Conservation (phyloP, 2,888 invertebrate species). For the Chrysotoxum bicinctum region DNA sequence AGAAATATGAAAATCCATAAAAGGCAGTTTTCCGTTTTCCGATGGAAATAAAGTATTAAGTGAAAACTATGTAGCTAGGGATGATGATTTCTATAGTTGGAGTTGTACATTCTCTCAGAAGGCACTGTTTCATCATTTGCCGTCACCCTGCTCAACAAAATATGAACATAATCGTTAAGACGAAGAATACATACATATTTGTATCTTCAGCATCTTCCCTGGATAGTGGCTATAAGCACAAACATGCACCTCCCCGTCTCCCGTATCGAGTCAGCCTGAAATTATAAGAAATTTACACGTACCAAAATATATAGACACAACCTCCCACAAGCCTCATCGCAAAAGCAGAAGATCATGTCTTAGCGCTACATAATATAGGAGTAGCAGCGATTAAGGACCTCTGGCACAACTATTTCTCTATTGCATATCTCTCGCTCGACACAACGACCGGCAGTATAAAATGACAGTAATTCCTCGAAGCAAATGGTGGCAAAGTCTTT, state of each 20-base stretch:
- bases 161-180: constrained; percentile 44
- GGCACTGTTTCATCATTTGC: constrained; percentile 7
- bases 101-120: background rate
- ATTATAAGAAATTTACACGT: background rate
- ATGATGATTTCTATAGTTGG: background rate
- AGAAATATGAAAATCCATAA: constrained; percentile 65
- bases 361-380: background rate
- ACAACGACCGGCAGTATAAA: constrained; percentile 46
- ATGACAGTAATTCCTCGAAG: constrained; percentile 67
- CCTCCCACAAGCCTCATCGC: background rate
- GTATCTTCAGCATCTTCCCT: constrained; percentile 21
- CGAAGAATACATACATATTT: constrained; percentile 49
- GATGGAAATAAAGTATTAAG: constrained; percentile 35
- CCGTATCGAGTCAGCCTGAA: background rate
- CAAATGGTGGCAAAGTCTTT: constrained; percentile 48
- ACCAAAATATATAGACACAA: background rate
- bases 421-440: constrained; percentile 46
- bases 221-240: background rate
- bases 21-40: constrained; percentile 6
- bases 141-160: constrained; percentile 9
- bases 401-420: constrained; percentile 44
- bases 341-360: constrained; percentile 31
- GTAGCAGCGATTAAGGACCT: constrained; percentile 57
- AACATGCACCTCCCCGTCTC: background rate
- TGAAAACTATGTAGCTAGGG: constrained; percentile 48